phyloP scores from a whole-genome alignment of 1,140 invertebrate genomes.

The Listronotus bonariensis region DNA sequence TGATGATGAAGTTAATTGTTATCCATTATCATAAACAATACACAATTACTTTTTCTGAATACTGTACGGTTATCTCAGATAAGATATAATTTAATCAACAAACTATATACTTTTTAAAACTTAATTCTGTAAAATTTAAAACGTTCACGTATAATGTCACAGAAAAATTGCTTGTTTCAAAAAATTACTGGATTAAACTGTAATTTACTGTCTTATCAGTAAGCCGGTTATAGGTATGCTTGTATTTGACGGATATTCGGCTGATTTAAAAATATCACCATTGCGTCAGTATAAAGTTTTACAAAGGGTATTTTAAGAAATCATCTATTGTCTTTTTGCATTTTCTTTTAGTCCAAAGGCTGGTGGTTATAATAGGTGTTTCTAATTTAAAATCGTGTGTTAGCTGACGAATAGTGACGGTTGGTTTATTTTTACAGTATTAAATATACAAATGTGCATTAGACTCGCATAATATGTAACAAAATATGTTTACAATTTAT shows the following conservation, averaged over 20 bases:
- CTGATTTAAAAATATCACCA: slow-evolving; percentile 26
- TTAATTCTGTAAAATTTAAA: not conserved
- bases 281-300: slow-evolving; percentile 15
- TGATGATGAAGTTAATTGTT: slow-evolving; percentile 10
- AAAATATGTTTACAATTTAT: no score
- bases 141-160: not conserved
- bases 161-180: not conserved
- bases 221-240: slow-evolving; percentile 11
- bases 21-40: slow-evolving; percentile 10
- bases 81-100: slow-evolving; percentile 24
- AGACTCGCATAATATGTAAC: no score
- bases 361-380: not conserved
- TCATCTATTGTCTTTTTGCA: slow-evolving; percentile 6
- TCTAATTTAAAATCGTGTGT: no score
- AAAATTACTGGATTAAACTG: slow-evolving; percentile 16
- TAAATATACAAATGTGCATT: no score
- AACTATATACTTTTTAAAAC: not conserved
- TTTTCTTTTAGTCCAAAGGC: not conserved
- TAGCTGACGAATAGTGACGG: no score
- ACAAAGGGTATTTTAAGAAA: slow-evolving; percentile 29
- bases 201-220: slow-evolving; percentile 11
- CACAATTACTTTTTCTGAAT: not conserved
- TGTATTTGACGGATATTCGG: slow-evolving; percentile 13
- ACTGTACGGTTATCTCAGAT: slow-evolving; percentile 19
- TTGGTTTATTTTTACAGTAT: no score